These are phyloP conservation scores for Chrysemys picta DNA, from an alignment of 2,113 vertebrate genomes.

Conservation along the genomic window DNA sequence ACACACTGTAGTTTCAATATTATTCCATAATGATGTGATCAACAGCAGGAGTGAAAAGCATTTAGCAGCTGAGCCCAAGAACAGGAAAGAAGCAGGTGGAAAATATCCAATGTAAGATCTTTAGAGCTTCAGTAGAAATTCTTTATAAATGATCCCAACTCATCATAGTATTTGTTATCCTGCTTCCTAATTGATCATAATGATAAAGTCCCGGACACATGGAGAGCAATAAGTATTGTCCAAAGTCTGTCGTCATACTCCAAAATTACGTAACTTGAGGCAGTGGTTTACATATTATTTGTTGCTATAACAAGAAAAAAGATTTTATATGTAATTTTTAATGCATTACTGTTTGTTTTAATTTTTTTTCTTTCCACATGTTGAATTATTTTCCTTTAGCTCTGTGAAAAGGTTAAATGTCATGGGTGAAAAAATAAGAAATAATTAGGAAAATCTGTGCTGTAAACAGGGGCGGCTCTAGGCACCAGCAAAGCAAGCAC, in stretches of 20 bases:
- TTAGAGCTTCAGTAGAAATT: neutral
- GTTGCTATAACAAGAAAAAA: neutral
- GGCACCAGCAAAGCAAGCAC: no score
- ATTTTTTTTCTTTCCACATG: neutral
- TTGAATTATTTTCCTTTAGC: neutral
- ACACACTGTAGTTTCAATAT: neutral
- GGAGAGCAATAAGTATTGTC: neutral
- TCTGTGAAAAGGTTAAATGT: neutral
- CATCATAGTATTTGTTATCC: neutral
- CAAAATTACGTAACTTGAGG: neutral
- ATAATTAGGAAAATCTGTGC: neutral
- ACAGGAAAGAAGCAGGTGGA: neutral
- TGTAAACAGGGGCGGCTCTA: neutral
- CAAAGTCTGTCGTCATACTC: neutral
- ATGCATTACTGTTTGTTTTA: neutral
- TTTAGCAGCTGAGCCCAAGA: neutral
- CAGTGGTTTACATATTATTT: neutral
- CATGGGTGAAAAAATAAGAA: neutral
- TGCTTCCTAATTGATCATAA: neutral
- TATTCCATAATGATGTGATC: neutral
- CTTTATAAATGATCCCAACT: neutral
- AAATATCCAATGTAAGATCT: neutral
- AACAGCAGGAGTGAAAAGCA: neutral
- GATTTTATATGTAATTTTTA: neutral
- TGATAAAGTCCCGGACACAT: neutral